Percentiles rank a stretch among this genome's conserved stretches.
These are phyloP conservation scores for Melanerpes aurifrons DNA, from an alignment of 2,113 vertebrate genomes.

Conservation along the genomic window DNA sequence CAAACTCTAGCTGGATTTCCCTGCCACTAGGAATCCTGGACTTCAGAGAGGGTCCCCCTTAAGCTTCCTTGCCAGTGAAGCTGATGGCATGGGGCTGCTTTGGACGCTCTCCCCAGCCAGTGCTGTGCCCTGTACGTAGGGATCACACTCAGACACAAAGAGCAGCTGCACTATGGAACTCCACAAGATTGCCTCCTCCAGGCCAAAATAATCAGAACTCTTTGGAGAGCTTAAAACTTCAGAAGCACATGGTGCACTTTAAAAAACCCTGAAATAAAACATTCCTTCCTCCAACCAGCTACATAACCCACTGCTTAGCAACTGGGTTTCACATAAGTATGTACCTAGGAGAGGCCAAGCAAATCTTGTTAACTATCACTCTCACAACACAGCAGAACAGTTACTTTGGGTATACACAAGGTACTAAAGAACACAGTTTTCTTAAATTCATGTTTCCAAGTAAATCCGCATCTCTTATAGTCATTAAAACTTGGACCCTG, in stretches of 20 bases:
- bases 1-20: background rate
- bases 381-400: background rate
- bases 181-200: background rate
- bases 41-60: background rate
- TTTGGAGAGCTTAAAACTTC: background rate
- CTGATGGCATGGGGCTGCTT: background rate
- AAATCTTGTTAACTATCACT: background rate
- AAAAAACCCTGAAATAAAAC: conserved; percentile 15
- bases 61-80: fast-evolving
- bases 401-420: background rate
- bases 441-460: background rate
- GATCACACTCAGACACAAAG: background rate
- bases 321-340: background rate
- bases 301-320: background rate
- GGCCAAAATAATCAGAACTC: conserved; percentile 15
- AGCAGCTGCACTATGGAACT: background rate
- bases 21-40: fast-evolving
- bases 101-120: fast-evolving
- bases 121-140: fast-evolving
- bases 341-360: background rate
- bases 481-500: background rate
- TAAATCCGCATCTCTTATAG: background rate
- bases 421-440: background rate
- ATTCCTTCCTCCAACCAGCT: background rate
- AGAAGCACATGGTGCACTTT: background rate